Evolutionary conservation across 2,113 vertebrate genomes (phyloP).

Genomic region (Dasyurus viverrinus): DNA sequence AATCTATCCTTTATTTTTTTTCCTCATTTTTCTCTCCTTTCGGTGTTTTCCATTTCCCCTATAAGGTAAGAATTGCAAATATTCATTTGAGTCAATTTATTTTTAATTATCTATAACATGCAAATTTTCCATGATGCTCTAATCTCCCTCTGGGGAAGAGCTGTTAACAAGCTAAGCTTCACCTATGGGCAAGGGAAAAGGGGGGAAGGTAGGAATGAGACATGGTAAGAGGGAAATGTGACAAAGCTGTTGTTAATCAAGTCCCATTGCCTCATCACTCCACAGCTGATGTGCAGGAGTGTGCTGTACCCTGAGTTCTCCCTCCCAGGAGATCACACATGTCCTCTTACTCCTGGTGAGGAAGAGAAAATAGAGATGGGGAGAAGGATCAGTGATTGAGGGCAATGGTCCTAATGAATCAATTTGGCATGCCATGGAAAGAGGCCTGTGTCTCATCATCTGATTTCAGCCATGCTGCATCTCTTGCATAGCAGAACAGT

Average conservation of each 20-base stretch:
- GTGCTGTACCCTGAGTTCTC: neutral
- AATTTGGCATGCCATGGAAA: neutral
- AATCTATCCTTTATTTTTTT: conserved; percentile 39
- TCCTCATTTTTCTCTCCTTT: neutral
- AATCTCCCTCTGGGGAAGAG: conserved; percentile 33
- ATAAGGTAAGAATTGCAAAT: conserved; percentile 49
- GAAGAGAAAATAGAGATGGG: neutral
- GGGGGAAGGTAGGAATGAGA: neutral
- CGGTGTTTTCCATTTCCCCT: conserved; percentile 45
- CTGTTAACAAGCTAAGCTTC: conserved; percentile 59
- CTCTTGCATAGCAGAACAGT: conserved; percentile 39
- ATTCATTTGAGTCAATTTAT: conserved; percentile 56
- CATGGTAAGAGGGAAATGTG: neutral
- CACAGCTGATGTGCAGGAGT: rapidly evolving
- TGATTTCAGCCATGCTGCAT: conserved; percentile 27
- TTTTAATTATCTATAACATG: conserved; percentile 58
- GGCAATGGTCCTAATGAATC: conserved; percentile 23
- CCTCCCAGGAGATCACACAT: conserved; percentile 29
- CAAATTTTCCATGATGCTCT: conserved; percentile 21
- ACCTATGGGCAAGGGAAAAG: neutral
- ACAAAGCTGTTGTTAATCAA: conserved; percentile 15
- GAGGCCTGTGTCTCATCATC: conserved; percentile 26
- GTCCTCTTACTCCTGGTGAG: conserved; percentile 37
- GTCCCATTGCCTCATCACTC: neutral
- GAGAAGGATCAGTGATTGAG: neutral